These are phyloP conservation scores for Drosophila chauvacae DNA, from an alignment of 1,140 invertebrate genomes.

Conservation along the genomic window DNA sequence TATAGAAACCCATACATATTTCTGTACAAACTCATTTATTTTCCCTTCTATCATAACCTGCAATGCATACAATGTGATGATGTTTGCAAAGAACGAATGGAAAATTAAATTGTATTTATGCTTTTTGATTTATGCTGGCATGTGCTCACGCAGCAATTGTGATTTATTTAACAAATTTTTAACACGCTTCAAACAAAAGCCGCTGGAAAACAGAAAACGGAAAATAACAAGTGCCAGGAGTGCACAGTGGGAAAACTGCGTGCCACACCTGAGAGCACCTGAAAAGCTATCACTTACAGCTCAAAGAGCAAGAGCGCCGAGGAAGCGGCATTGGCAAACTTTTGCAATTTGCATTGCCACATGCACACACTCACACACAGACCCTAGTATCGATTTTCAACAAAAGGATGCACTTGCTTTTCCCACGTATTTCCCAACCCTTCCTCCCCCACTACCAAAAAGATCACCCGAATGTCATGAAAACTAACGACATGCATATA, in stretches of 20 bases:
- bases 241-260: slow-evolving; percentile 27
- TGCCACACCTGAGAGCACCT: slow-evolving; percentile 63
- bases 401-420: slow-evolving; percentile 55
- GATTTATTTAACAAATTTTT: slow-evolving; percentile 65
- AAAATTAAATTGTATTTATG: slow-evolving; percentile 50
- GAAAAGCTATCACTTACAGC: slow-evolving; percentile 78
- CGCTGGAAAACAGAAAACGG: slow-evolving; percentile 16
- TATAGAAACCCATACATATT: background rate
- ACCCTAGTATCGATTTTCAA: slow-evolving; percentile 65
- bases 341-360: slow-evolving; percentile 60
- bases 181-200: slow-evolving; percentile 39
- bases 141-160: slow-evolving; percentile 44
- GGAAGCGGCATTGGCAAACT: slow-evolving; percentile 32
- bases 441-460: slow-evolving; percentile 8
- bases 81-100: slow-evolving; percentile 10
- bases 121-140: slow-evolving; percentile 49
- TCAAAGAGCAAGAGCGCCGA: slow-evolving; percentile 60
- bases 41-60: background rate
- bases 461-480: slow-evolving; percentile 62
- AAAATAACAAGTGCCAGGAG: slow-evolving; percentile 23
- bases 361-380: background rate
- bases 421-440: slow-evolving; percentile 9
- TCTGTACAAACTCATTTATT: background rate
- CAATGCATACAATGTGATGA: slow-evolving; percentile 6
- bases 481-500: slow-evolving; percentile 80